These are phyloP conservation scores for Atethmia centrago DNA, from an alignment of 2,888 invertebrate species.

Conservation along the genomic window DNA sequence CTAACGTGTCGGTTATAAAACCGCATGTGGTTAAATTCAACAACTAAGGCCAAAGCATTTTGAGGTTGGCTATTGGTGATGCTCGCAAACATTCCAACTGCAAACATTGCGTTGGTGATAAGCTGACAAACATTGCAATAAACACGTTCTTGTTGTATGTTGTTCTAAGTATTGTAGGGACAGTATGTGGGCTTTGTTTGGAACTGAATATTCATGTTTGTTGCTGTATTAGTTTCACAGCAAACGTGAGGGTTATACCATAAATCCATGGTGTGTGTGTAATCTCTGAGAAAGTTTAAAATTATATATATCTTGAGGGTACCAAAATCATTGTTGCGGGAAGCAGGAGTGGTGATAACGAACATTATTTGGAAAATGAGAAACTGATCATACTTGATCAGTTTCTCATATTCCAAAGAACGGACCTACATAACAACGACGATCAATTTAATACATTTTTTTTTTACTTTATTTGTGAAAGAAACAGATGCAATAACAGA, in stretches of 20 bases:
- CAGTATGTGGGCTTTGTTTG: conserved; percentile 21
- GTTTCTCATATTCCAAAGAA: too few relatives aligned
- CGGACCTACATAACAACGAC: not conserved
- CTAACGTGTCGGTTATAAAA: conserved; percentile 26
- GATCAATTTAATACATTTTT: not conserved
- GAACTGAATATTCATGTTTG: conserved; percentile 31
- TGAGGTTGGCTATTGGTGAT: conserved; percentile 52
- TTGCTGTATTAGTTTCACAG: conserved; percentile 17
- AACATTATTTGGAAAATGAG: not conserved
- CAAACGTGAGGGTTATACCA: conserved; percentile 1
- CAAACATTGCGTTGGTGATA: conserved; percentile 56
- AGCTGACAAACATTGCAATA: conserved; percentile 45
- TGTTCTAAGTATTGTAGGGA: conserved; percentile 22
- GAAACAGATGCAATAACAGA: too few relatives aligned
- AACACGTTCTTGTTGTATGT: conserved; percentile 50
- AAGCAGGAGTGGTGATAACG: not conserved
- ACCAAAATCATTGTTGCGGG: not conserved
- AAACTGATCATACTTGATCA: not conserved
- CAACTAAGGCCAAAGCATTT: conserved; percentile 39
- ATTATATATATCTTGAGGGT: not conserved
- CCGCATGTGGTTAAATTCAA: conserved; percentile 48
- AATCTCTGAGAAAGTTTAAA: not conserved
- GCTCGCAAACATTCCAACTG: conserved; percentile 44
- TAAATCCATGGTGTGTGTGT: conserved; percentile 9
- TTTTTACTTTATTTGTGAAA: not conserved